These are phyloP conservation scores for Lochmaea capreae DNA, from an alignment of 2,888 invertebrate genomes.

Conservation along the genomic window DNA sequence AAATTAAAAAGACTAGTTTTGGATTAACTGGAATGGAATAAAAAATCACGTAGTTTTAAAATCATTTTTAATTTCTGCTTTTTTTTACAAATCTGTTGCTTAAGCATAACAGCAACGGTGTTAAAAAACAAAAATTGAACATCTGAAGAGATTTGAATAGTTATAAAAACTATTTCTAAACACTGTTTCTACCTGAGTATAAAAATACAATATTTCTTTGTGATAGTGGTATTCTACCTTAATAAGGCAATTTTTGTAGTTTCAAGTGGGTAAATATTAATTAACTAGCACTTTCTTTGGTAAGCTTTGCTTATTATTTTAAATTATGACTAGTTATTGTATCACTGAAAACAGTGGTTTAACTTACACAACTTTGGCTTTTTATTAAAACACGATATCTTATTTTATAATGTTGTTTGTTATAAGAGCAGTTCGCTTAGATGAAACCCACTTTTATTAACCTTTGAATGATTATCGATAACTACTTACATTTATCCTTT, in stretches of 20 bases:
- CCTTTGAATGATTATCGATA: too few species aligned
- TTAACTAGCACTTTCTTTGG: slow-evolving; percentile 62
- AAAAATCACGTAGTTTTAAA: slow-evolving; percentile 28
- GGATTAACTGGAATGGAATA: not conserved
- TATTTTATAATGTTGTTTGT: too few species aligned
- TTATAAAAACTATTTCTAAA: slow-evolving; percentile 41
- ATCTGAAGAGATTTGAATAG: slow-evolving; percentile 38
- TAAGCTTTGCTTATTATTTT: slow-evolving; percentile 58
- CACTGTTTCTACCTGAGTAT: slow-evolving; percentile 59
- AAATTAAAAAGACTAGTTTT: too few species aligned
- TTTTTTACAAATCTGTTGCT: slow-evolving; percentile 38
- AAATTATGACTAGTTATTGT: slow-evolving; percentile 62
- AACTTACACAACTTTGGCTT: slow-evolving; percentile 34
- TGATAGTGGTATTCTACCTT: slow-evolving; percentile 55
- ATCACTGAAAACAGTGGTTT: slow-evolving; percentile 58
- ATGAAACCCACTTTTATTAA: too few species aligned
- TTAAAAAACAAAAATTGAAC: slow-evolving; percentile 44
- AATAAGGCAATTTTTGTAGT: slow-evolving; percentile 48
- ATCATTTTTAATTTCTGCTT: slow-evolving; percentile 36
- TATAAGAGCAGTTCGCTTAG: too few species aligned
- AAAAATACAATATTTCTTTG: slow-evolving; percentile 61
- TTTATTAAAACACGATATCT: not conserved
- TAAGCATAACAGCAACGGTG: slow-evolving; percentile 38
- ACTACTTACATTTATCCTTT: too few species aligned
- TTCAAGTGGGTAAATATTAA: slow-evolving; percentile 48